Evolutionary conservation across 2,888 invertebrate species (phyloP).

Genomic region (Tricholauxania praeusta): DNA sequence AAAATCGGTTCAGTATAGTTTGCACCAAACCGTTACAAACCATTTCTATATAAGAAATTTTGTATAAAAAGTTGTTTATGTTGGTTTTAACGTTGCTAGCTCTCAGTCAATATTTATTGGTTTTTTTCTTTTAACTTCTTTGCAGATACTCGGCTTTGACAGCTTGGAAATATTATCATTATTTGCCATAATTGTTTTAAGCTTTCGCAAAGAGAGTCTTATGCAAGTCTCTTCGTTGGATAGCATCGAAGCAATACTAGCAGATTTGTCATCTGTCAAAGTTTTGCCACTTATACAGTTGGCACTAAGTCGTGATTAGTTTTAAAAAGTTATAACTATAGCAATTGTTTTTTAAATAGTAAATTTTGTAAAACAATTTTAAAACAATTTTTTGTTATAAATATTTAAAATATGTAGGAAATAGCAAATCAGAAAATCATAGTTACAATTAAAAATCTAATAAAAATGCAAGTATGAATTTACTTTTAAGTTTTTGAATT

Average conservation of each 20-base stretch:
- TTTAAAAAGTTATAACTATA: conserved; percentile 37
- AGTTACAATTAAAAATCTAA: conserved; percentile 6
- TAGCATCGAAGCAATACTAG: conserved; percentile 87
- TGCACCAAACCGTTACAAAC: too few species aligned
- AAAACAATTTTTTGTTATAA: conserved; percentile 19
- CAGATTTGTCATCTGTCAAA: conserved; percentile 88
- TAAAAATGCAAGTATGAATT: neutral
- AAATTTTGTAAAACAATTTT: conserved; percentile 28
- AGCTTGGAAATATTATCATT: conserved; percentile 89
- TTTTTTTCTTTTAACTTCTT: neutral
- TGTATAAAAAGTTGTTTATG: too few species aligned
- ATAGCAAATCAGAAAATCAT: neutral
- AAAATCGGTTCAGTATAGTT: too few species aligned
- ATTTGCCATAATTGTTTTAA: conserved; percentile 86
- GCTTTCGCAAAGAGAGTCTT: conserved; percentile 87
- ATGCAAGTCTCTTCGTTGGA: conserved; percentile 80
- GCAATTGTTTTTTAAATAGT: conserved; percentile 37
- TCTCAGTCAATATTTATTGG: too few species aligned
- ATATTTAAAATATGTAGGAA: neutral
- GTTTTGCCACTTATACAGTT: conserved; percentile 88
- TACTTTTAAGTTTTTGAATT: neutral
- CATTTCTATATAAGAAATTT: too few species aligned
- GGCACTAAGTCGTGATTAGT: conserved; percentile 77
- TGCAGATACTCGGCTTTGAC: conserved; percentile 85
- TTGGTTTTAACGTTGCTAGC: too few species aligned